phyloP scores from a whole-genome alignment of 2,113 vertebrate genomes.

The Lepisosteus oculatus region DNA sequence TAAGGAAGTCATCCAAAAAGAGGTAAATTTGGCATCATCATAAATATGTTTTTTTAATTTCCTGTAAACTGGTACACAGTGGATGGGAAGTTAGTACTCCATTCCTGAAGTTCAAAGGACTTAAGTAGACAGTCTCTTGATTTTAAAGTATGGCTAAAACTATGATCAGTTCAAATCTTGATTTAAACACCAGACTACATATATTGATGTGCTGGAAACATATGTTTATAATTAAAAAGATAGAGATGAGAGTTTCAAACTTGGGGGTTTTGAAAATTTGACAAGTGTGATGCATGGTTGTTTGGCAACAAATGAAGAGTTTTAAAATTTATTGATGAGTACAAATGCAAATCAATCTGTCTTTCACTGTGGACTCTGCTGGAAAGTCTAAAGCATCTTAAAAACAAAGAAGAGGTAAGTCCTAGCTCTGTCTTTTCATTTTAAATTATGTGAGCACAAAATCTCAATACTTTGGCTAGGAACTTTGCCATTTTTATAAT shows the following conservation, averaged over 20 bases:
- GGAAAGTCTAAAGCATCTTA: too few species aligned
- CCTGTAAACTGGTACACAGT: background rate
- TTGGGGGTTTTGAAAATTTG: slow-evolving; percentile 25
- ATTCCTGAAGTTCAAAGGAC: background rate
- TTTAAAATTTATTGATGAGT: slow-evolving; percentile 25
- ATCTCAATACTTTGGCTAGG: too few species aligned
- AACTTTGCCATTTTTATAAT: too few species aligned
- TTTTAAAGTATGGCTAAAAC: background rate
- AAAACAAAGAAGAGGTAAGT: too few species aligned
- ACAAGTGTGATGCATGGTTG: slow-evolving; percentile 38
- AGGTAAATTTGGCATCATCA: too few species aligned
- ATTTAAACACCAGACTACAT: slow-evolving; percentile 33
- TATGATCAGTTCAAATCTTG: background rate
- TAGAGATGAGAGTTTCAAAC: slow-evolving; percentile 23
- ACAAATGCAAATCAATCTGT: slow-evolving; percentile 36
- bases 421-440: too few species aligned
- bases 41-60: background rate
- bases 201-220: slow-evolving; percentile 48
- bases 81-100: background rate
- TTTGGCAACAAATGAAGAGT: slow-evolving; percentile 10
- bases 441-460: too few species aligned
- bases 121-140: background rate
- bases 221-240: slow-evolving; percentile 39
- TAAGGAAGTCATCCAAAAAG: too few species aligned
- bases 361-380: background rate